Evolutionary conservation across 2,888 invertebrate genomes (phyloP), one percentile per base, ranked within the genome.

Genomic region (Sinodicranocentrus sp.): DNA sequence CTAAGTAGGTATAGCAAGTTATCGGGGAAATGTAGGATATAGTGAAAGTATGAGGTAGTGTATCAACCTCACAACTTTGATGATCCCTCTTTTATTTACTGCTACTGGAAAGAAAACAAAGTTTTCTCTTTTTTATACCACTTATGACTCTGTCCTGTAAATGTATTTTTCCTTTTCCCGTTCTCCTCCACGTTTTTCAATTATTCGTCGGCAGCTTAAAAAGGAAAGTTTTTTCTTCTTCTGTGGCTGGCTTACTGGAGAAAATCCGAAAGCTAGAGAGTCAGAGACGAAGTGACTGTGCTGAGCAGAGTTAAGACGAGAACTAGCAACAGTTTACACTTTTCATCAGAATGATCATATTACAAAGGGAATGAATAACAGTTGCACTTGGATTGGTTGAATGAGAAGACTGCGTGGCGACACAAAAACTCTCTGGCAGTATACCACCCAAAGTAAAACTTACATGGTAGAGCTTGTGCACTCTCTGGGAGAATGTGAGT

Each of bases 311-410:
- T 33, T 63, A 33, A 33, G 63, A 63, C 3, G 6, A 33, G n/a
- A 63, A 63, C 63, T 63, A 87, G 87, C 85, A 87, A 87, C 87
- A 87, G 87, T 85, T 85, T 84, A 84, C 71, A 59, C 23, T 61
- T 61, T 70, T 48, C 48, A 48, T 44, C 63, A 59, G 28, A 3
- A 63, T 63, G 63, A 63, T 63, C 63, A 63, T 63, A 75, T 25
- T 75, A 63, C 63, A 48, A 54, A 76, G 44, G 67, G 19, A 21
- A 28, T 33, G 76, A 57, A 33, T 54, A 17, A 39, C 54, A 76
- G 21, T 67, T 33, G 33, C 67, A 25, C 26, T 57, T 72, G 44
- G 77, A 61, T 39, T 57, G 28, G 33, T 57, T 48, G 43, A 28
- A 21, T 1, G 43, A 68, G 68, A 79, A 84, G 85, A 87, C 85